phyloP scores from a whole-genome alignment of 2,888 invertebrate species.

The Andrena bicolor region DNA sequence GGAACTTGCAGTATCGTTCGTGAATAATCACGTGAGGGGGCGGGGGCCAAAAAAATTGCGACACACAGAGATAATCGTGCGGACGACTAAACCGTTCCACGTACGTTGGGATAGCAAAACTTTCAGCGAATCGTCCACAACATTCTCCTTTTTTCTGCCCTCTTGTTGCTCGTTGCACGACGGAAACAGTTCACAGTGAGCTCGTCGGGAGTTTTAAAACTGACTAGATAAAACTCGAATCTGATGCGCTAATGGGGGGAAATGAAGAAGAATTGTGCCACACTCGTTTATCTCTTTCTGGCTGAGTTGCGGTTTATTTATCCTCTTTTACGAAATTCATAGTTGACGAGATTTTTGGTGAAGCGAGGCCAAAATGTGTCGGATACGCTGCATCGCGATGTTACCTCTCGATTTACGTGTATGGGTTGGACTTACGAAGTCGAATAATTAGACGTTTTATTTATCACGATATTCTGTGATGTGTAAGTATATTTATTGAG shows the following conservation, averaged over 20 bases:
- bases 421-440: too few relatives aligned
- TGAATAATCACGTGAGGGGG: slow-evolving; percentile 32
- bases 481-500: too few relatives aligned
- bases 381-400: neutral
- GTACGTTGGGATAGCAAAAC: slow-evolving; percentile 15
- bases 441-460: too few relatives aligned
- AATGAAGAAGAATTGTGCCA: slow-evolving; percentile 7
- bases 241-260: slow-evolving; percentile 4
- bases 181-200: neutral
- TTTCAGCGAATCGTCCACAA: slow-evolving; percentile 32
- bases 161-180: too few relatives aligned
- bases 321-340: neutral
- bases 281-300: neutral
- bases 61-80: slow-evolving; percentile 7
- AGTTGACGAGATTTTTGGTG: neutral
- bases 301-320: neutral
- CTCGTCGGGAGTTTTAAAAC: neutral
- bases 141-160: neutral
- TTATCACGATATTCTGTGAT: too few relatives aligned
- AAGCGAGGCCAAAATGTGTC: neutral
- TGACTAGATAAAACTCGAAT: slow-evolving; percentile 6
- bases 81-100: slow-evolving; percentile 9
- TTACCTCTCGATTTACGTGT: too few relatives aligned
- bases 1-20: slow-evolving; percentile 18
- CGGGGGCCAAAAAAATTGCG: neutral